phyloP scores from a whole-genome alignment of 1,140 invertebrate genomes.

The Myzus persicae region DNA sequence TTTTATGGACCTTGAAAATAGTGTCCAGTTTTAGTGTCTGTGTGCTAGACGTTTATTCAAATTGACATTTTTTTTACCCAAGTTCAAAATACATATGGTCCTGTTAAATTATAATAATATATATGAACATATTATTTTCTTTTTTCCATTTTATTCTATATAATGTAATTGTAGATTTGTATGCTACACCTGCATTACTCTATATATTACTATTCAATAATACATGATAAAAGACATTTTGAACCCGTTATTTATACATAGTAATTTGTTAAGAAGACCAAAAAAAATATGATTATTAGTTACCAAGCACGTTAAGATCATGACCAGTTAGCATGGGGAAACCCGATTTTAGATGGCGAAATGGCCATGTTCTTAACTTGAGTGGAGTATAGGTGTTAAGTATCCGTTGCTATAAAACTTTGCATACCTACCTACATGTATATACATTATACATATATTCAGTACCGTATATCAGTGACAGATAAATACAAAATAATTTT shows the following conservation, averaged over 20 bases:
- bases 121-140: neutral
- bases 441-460: no score
- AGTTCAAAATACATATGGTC: neutral
- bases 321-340: no score
- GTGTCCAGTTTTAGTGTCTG: slow-evolving; percentile 13
- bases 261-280: no score
- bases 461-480: neutral
- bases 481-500: neutral
- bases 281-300: no score
- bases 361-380: no score
- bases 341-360: no score
- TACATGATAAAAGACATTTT: neutral
- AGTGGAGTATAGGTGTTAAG: neutral
- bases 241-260: neutral
- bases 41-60: neutral
- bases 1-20: neutral
- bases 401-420: neutral
- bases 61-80: neutral
- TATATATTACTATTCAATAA: neutral
- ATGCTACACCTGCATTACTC: neutral
- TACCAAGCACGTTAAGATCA: no score
- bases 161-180: neutral
- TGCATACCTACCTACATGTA: neutral
- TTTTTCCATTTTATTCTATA: neutral
- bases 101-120: neutral